Evolutionary conservation across 2,888 invertebrate genomes (phyloP).

Genomic region (Hecatera dysodea): DNA sequence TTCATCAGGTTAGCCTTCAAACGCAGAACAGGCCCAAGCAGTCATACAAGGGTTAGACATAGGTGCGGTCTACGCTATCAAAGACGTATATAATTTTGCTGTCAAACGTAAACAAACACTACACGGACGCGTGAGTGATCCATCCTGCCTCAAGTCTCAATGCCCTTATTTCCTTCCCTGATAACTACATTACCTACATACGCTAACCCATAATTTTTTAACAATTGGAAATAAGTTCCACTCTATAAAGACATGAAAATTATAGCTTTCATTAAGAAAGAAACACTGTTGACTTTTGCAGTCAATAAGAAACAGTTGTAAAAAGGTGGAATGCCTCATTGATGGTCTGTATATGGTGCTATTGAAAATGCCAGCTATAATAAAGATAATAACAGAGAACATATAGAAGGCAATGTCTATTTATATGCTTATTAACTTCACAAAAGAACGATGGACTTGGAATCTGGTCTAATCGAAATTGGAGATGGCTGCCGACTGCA

Average conservation of each 20-base stretch:
- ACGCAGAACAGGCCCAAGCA: neutral
- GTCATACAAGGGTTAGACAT: neutral
- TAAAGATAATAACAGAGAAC: slow-evolving; percentile 69
- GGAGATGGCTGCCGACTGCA: slow-evolving; percentile 36
- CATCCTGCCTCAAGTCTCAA: slow-evolving; percentile 64
- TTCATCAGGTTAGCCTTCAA: neutral
- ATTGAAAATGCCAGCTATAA: slow-evolving; percentile 64
- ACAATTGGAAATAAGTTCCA: slow-evolving; percentile 54
- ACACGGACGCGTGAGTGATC: slow-evolving; percentile 67
- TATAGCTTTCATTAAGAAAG: slow-evolving; percentile 66
- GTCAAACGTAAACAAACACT: slow-evolving; percentile 71
- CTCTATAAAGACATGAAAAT: slow-evolving; percentile 68
- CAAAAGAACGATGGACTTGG: slow-evolving; percentile 53
- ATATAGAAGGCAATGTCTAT: slow-evolving; percentile 70
- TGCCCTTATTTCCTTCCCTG: slow-evolving; percentile 57
- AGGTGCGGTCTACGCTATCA: slow-evolving; percentile 5
- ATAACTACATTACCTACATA: slow-evolving; percentile 56
- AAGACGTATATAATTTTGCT: slow-evolving; percentile 72
- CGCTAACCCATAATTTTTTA: slow-evolving; percentile 69
- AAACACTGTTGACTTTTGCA: slow-evolving; percentile 67
- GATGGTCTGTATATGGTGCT: slow-evolving; percentile 63
- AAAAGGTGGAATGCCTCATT: slow-evolving; percentile 64
- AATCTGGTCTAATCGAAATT: slow-evolving; percentile 60
- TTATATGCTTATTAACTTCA: slow-evolving; percentile 65
- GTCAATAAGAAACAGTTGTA: slow-evolving; percentile 66